Evolutionary conservation across 2,888 invertebrate genomes (phyloP), one percentile per base, ranked within the genome.

Genomic region (Tipula helvola): DNA sequence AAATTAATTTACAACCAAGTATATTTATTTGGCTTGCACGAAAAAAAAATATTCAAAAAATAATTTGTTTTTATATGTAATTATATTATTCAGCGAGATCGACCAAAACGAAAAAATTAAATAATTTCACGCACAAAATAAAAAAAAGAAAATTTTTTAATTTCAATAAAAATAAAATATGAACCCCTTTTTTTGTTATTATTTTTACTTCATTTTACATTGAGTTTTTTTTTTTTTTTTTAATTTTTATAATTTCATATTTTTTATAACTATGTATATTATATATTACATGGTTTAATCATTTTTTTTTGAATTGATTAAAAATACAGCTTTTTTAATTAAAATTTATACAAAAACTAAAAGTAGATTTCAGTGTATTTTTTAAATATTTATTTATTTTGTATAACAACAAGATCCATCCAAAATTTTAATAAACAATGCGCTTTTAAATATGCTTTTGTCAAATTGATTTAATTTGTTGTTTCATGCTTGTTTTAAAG

Each of bases 381-480:
- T 52, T n/a, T 52, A n/a, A n/a, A n/a, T 52, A 10, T 28, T 28
- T 28, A 28, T 71, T 28, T 28, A 71, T 71, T 71, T 28, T 71
- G 71, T 71, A 71, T 71, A 71, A 71, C 5, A 39, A 71, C 2
- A 28, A 71, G 28, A 71, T 71, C 7, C 28, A 71, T 71, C 52
- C 52, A 57, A 71, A 71, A 71, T 28, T 71, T 71, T 71, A 52
- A 8, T 52, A 52, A 52, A 52, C n/a, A 52, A 52, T 52, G 4
- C 71, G 71, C 71, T 71, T 71, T 71, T 71, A 71, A 71, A 71
- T 71, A 71, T 71, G 71, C 71, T 71, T 71, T 71, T 71, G 71
- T 71, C 71, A 71, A 71, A 71, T 71, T 71, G 13, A 71, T 71
- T 71, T 71, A 71, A 71, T 28, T 71, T 71, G 71, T 71, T 71